Evolutionary conservation across 2,888 invertebrate genomes (phyloP).

Genomic region (Drosophila parthenogenetica): DNA sequence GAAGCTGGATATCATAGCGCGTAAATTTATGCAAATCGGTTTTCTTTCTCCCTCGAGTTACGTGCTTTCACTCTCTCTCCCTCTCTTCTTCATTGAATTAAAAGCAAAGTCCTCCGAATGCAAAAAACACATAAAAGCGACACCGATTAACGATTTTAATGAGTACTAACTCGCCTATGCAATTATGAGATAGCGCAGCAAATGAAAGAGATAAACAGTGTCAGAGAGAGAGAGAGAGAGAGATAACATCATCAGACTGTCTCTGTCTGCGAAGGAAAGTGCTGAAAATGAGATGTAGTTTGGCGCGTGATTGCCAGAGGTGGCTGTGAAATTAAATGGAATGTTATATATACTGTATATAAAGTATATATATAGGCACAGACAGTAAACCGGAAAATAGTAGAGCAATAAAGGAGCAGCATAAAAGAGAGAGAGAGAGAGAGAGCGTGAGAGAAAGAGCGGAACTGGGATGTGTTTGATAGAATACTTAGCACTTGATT

Average conservation of each 20-base stretch:
- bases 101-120: constrained; percentile 70
- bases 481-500: constrained; percentile 2
- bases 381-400: no score
- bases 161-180: constrained; percentile 78
- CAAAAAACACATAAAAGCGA: constrained; percentile 61
- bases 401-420: not conserved
- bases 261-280: not conserved
- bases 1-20: constrained; percentile 62
- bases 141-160: constrained; percentile 77
- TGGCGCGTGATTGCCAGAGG: constrained; percentile 56
- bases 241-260: not conserved
- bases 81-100: constrained; percentile 52
- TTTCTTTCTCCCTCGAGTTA: constrained; percentile 32
- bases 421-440: not conserved
- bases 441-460: no score
- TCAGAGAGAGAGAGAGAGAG: not conserved
- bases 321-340: constrained; percentile 39
- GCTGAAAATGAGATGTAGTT: constrained; percentile 14
- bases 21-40: constrained; percentile 78
- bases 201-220: not conserved
- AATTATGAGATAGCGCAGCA: constrained; percentile 71
- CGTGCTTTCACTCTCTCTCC: not conserved
- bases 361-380: not conserved
- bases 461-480: not conserved
- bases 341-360: constrained; percentile 14